Conservation (phyloP, 2,113 vertebrate species). For the Lepus europaeus region DNA sequence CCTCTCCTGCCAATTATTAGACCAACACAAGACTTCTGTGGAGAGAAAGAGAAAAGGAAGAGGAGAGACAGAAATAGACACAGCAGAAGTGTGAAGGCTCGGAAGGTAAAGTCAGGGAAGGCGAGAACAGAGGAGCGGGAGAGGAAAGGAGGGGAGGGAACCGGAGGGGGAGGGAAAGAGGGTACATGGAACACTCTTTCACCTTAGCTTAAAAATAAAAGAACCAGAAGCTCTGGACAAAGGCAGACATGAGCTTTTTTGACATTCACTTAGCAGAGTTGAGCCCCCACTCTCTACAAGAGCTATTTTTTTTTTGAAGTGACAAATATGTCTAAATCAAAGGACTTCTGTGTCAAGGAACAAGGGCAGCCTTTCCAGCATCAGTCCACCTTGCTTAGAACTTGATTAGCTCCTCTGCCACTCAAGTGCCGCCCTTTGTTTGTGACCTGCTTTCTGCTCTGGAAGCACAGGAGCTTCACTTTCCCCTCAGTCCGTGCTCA, state of each 20-base stretch:
- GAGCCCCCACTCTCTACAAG: background rate
- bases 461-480: background rate
- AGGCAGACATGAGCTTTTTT: background rate
- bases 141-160: background rate
- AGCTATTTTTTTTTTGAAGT: background rate
- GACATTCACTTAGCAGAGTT: background rate
- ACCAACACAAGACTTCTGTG: constrained; percentile 88
- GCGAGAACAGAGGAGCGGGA: background rate
- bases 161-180: background rate
- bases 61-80: constrained; percentile 54
- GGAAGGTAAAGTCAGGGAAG: constrained; percentile 17
- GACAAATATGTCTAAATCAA: constrained; percentile 15
- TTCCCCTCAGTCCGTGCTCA: background rate
- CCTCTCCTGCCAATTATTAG: constrained; percentile 92
- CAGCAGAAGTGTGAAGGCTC: constrained; percentile 35
- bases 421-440: background rate
- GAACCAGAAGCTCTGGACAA: background rate
- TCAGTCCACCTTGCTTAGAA: background rate
- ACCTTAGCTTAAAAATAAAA: constrained; percentile 39
- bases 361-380: background rate
- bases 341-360: background rate
- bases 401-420: background rate
- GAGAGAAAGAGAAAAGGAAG: constrained; percentile 36
- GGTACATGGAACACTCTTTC: background rate
- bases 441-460: background rate